phyloP scores from a whole-genome alignment of 2,113 vertebrate species.

The Xiphophorus maculatus region DNA sequence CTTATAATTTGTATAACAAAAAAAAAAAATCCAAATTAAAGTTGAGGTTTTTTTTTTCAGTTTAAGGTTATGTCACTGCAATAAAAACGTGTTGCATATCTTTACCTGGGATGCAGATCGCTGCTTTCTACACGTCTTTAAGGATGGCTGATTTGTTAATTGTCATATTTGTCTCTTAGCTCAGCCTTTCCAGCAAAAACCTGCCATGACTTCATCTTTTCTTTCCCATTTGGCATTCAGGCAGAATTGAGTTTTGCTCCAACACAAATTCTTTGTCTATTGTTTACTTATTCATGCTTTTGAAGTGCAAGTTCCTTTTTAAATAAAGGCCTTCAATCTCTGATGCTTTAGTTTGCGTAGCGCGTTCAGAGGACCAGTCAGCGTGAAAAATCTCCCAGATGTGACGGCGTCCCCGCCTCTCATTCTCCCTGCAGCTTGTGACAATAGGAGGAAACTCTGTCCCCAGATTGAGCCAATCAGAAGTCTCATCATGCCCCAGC shows the following conservation, averaged over 20 bases:
- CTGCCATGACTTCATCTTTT: not conserved
- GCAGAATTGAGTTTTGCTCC: too few species aligned
- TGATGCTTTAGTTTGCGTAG: not conserved
- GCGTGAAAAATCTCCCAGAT: conserved; percentile 12
- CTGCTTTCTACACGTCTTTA: not conserved
- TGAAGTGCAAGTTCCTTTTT: too few species aligned
- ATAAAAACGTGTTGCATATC: too few species aligned
- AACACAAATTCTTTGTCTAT: too few species aligned
- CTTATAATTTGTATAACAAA: too few species aligned
- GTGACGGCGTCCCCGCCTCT: not conserved
- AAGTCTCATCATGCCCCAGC: conserved; percentile 9
- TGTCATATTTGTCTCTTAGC: not conserved
- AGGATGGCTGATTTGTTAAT: not conserved
- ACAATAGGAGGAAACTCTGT: conserved; percentile 52
- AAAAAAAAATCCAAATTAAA: too few species aligned
- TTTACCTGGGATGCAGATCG: too few species aligned
- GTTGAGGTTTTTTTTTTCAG: too few species aligned
- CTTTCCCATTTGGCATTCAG: not conserved
- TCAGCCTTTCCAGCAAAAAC: not conserved
- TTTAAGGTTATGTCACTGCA: too few species aligned
- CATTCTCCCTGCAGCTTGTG: conserved; percentile 9
- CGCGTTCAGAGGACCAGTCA: not conserved
- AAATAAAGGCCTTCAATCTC: not conserved
- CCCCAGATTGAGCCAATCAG: conserved; percentile 50
- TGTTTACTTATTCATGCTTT: not conserved